phyloP scores from a whole-genome alignment of 2,797 vertebrate species.

The Xenentodon cancila region DNA sequence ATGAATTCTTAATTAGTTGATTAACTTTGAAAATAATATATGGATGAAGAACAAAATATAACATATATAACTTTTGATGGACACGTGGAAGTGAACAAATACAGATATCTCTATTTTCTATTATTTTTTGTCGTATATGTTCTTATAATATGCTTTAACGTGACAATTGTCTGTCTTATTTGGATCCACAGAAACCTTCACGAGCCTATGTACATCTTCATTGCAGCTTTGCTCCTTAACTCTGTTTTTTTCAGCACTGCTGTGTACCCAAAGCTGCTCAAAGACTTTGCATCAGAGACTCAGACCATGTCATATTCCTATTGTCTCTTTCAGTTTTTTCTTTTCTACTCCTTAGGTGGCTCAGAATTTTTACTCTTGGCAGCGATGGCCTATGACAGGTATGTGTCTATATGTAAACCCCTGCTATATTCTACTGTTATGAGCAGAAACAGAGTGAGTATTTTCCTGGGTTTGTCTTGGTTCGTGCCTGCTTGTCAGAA shows the following conservation, averaged over 20 bases:
- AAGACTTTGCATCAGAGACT: background rate
- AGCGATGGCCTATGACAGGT: background rate
- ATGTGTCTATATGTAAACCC: slow-evolving; percentile 4
- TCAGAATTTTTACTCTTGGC: background rate
- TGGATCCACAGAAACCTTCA: background rate
- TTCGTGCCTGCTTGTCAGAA: slow-evolving; percentile 21
- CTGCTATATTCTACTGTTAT: background rate
- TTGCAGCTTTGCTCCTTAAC: background rate
- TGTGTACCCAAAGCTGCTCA: background rate
- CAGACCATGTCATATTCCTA: background rate
- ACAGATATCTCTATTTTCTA: background rate
- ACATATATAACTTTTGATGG: background rate
- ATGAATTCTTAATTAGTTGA: too few relatives aligned
- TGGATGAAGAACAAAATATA: background rate
- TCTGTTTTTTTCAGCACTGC: background rate
- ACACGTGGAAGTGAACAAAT: background rate
- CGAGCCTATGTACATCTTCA: background rate
- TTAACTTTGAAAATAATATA: background rate
- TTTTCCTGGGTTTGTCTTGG: slow-evolving; percentile 11
- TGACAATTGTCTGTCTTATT: background rate
- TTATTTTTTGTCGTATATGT: background rate
- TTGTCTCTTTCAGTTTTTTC: background rate
- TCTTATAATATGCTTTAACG: background rate
- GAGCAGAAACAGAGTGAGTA: background rate
- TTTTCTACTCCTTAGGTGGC: background rate